These are phyloP conservation scores for Dryocosmus kuriphilus DNA, from an alignment of 2,888 invertebrate genomes.

Conservation along the genomic window DNA sequence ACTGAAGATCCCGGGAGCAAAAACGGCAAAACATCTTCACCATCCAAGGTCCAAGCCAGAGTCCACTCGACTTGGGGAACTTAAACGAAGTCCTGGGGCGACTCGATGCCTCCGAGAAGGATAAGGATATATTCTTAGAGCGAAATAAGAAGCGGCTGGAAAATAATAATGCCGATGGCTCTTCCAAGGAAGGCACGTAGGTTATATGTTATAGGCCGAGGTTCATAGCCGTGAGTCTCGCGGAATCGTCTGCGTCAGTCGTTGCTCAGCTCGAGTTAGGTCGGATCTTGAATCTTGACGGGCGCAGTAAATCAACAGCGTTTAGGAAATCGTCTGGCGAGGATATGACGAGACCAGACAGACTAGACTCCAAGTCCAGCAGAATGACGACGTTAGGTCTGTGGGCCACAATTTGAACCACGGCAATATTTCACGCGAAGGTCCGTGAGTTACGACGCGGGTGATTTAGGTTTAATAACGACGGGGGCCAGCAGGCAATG, in stretches of 20 bases:
- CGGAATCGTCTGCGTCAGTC: slow-evolving; percentile 5
- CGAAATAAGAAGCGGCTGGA: background rate
- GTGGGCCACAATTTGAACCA: slow-evolving; percentile 74
- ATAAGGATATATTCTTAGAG: background rate
- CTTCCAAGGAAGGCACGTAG: background rate
- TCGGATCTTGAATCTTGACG: slow-evolving; percentile 59
- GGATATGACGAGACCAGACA: slow-evolving; percentile 52
- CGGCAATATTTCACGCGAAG: slow-evolving; percentile 74
- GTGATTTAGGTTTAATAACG: slow-evolving; percentile 78
- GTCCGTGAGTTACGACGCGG: slow-evolving; percentile 74
- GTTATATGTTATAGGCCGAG: background rate
- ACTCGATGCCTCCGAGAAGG: background rate
- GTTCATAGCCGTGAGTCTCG: background rate
- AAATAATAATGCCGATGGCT: slow-evolving; percentile 4
- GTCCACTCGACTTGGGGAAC: background rate
- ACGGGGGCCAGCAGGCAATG: slow-evolving; percentile 63
- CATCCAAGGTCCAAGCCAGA: background rate
- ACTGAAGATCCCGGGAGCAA: no score
- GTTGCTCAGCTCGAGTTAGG: slow-evolving; percentile 37
- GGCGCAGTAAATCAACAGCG: slow-evolving; percentile 69
- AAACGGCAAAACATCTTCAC: no score
- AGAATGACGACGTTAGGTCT: slow-evolving; percentile 61
- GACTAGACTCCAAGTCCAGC: slow-evolving; percentile 42
- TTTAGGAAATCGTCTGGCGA: slow-evolving; percentile 66
- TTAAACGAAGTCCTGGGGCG: background rate